phyloP scores from a whole-genome alignment of 2,888 invertebrate genomes.

The Eristalis pertinax region DNA sequence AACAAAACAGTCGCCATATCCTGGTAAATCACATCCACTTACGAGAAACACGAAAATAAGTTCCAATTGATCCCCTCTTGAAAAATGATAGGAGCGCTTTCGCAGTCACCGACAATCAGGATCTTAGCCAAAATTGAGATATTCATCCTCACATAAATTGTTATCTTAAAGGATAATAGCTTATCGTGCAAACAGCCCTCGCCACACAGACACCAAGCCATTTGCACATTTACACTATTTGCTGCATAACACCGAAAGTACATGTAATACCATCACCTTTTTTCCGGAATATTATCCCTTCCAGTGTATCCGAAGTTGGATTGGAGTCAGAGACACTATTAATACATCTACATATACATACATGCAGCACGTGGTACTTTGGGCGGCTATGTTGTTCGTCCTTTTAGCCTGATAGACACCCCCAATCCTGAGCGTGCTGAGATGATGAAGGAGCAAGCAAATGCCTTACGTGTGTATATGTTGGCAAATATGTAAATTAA shows the following conservation, averaged over 20 bases:
- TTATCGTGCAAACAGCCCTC: conserved; percentile 19
- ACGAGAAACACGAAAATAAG: conserved; percentile 9
- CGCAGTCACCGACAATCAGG: conserved; percentile 1
- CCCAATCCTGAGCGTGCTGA: background rate
- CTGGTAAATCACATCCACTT: conserved; percentile 10
- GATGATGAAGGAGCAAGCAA: background rate
- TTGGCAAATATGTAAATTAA: conserved; percentile 52
- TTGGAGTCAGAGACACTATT: background rate
- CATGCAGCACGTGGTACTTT: conserved; percentile 28
- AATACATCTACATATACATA: background rate
- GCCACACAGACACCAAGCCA: background rate
- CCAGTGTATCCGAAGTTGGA: background rate
- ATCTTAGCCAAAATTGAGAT: conserved; percentile 34
- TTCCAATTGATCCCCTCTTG: conserved; percentile 16
- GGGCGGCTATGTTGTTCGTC: conserved; percentile 7
- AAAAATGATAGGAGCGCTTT: conserved; percentile 4
- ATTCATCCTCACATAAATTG: conserved; percentile 36
- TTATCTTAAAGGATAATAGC: conserved; percentile 45
- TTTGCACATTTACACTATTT: conserved; percentile 22
- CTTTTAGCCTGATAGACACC: background rate
- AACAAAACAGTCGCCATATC: background rate
- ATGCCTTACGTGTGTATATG: conserved; percentile 9
- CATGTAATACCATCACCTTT: conserved; percentile 20
- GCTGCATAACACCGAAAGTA: conserved; percentile 25
- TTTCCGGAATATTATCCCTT: conserved; percentile 5